These are phyloP conservation scores for Entomobrya proxima DNA, from an alignment of 2,888 invertebrate species.

Conservation along the genomic window DNA sequence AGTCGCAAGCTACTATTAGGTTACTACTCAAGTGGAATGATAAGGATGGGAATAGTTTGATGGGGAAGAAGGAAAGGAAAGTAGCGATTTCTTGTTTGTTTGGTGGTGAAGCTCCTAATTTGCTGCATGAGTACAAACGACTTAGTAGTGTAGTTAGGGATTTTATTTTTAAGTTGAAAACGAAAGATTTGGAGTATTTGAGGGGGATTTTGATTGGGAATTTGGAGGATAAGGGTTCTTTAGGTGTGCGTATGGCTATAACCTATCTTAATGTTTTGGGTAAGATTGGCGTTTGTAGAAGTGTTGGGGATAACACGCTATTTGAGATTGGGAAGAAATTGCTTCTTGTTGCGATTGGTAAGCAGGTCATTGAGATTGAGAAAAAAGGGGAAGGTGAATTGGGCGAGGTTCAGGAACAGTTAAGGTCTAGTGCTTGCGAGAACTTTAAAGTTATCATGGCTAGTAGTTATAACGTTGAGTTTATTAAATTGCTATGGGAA, in stretches of 20 bases:
- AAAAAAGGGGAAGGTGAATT: not conserved
- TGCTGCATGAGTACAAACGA: constrained; percentile 56
- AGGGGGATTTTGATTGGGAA: not conserved
- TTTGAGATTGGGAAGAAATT: constrained; percentile 44
- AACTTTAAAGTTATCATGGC: constrained; percentile 6
- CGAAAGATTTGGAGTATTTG: constrained; percentile 37
- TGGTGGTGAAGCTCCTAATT: constrained; percentile 53
- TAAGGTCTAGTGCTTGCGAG: not conserved
- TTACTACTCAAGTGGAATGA: constrained; percentile 43
- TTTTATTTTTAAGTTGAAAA: constrained; percentile 2
- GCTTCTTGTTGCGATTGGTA: constrained; percentile 38
- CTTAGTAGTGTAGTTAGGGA: constrained; percentile 16
- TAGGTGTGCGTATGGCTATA: constrained; percentile 51
- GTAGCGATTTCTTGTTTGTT: constrained; percentile 29
- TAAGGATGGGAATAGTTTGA: not conserved
- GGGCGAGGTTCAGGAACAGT: constrained; percentile 11
- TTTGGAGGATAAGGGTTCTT: not conserved
- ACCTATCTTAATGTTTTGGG: constrained; percentile 38
- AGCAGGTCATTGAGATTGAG: not conserved
- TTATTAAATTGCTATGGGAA: constrained; percentile 20
- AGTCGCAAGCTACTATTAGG: not conserved
- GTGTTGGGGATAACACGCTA: not conserved
- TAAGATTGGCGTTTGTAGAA: constrained; percentile 16
- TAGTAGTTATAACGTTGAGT: constrained; percentile 1
- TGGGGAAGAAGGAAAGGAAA: constrained; percentile 55